A percentile compares a stretch with the other conserved stretches of the same genome.
Evolutionary conservation across 2,113 vertebrate genomes (phyloP).

Genomic region (Galemys pyrenaicus): DNA sequence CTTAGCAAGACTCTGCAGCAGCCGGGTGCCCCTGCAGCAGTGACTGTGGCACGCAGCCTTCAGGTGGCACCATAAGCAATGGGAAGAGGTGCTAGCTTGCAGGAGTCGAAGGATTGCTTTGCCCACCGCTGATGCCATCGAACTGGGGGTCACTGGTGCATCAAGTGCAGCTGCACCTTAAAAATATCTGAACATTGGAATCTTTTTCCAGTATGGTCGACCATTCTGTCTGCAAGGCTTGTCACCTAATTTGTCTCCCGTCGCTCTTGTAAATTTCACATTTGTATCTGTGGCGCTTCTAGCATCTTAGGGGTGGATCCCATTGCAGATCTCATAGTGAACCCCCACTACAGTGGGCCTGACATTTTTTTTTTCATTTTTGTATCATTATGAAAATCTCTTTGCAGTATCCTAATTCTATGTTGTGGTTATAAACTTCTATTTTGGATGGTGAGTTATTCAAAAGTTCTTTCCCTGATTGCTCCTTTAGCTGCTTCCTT

Average conservation of each 20-base stretch:
- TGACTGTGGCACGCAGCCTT: background rate
- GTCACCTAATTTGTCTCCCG: background rate
- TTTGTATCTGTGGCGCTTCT: background rate
- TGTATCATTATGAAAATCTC: background rate
- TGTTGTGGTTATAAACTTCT: background rate
- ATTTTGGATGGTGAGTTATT: background rate
- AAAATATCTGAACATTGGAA: no score
- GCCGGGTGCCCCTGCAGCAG: background rate
- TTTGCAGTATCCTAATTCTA: background rate
- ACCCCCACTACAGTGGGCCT: rapidly evolving
- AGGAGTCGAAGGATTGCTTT: background rate
- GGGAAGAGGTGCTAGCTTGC: background rate
- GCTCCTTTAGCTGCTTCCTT: background rate
- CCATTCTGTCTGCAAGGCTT: background rate
- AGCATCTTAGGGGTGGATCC: background rate
- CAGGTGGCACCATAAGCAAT: background rate
- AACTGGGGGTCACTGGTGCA: background rate
- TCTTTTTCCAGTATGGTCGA: background rate
- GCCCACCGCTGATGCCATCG: background rate
- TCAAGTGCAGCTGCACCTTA: no score
- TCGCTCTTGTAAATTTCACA: no score
- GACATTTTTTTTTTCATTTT: background rate
- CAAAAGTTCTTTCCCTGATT: background rate
- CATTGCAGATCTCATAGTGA: no score
- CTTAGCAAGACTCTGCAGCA: background rate